Evolutionary conservation across 2,113 vertebrate genomes (phyloP), one percentile per base, ranked within the genome.

Genomic region (Campylomormyrus numenius): DNA sequence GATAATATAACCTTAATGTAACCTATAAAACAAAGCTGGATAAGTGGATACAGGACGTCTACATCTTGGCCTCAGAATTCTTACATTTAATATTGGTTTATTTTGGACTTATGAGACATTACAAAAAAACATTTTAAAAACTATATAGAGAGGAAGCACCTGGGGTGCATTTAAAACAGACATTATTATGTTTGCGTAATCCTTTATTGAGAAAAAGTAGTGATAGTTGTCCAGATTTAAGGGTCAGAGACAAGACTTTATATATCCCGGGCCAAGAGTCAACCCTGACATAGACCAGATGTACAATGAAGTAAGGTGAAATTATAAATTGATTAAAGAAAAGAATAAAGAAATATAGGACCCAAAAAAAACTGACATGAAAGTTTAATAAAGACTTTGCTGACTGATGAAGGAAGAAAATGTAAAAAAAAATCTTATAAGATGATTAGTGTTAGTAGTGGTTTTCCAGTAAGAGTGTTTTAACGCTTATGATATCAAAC

Each of bases 91-190:
- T 87, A 31, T 53, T 58, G 11, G 50, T 56, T 19, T 53, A 87
- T 21, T 87, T 53, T 87, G 86, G 86, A 88, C 87, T 45, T 31
- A 66, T 9, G 35, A n/a, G 56, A 39, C 35, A 62, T 19, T 17
- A 58, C 19, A 39, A 35, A 39, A 39, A 24, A n/a, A 24, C 87
- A 85, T 49, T 21, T n/a, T n/a, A 39, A 42, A 89, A 74, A 84
- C 11, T 87, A 27, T 58, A 88, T 48, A 21, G 39, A 62, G 74
- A 93, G 93, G 91, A 94, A 93, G 91, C 94, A 95, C 94, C 93
- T 95, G 94, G 92, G 92, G 92, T 93, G 90, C 91, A 95, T 95
- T 94, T 93, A 89, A 88, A 90, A 50, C 48, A 66, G 85, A 93
- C 92, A 91, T 85, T 93, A 92, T 92, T 93, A 92, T 93, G 90